A percentile compares a stretch with the other conserved stretches of the same genome.
phyloP scores from a whole-genome alignment of 1,140 invertebrate species.

The Sitophilus oryzae region DNA sequence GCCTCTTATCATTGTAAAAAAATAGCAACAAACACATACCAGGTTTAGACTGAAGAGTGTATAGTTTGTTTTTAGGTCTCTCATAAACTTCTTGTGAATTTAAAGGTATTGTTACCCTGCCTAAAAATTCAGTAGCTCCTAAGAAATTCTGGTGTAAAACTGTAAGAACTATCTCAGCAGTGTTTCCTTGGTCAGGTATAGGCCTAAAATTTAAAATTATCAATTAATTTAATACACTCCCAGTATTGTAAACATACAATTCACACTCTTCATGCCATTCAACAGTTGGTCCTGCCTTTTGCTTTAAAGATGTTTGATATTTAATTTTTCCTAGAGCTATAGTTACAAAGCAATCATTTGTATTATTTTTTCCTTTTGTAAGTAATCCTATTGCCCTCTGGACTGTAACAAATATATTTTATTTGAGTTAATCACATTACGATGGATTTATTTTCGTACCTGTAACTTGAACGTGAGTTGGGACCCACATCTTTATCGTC shows the following conservation, averaged over 20 bases:
- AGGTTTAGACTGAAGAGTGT: slow-evolving; percentile 53
- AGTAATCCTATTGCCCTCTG: slow-evolving; percentile 66
- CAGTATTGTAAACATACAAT: slow-evolving; percentile 51
- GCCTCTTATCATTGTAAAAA: background rate
- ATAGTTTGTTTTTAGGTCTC: slow-evolving; percentile 77
- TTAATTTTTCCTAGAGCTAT: slow-evolving; percentile 92
- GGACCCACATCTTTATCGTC: slow-evolving; percentile 63
- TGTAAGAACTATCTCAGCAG: slow-evolving; percentile 76
- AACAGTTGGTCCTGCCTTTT: slow-evolving; percentile 73
- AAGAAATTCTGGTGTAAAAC: slow-evolving; percentile 83
- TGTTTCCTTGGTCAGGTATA: slow-evolving; percentile 83
- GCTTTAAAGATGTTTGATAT: slow-evolving; percentile 92
- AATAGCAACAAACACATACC: slow-evolving; percentile 34
- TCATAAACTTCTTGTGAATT: slow-evolving; percentile 87
- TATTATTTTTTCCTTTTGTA: slow-evolving; percentile 83
- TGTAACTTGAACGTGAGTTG: slow-evolving; percentile 78
- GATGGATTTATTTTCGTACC: slow-evolving; percentile 44
- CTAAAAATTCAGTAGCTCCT: slow-evolving; percentile 90
- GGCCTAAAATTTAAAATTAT: slow-evolving; percentile 44
- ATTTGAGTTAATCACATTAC: slow-evolving; percentile 13
- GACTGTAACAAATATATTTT: slow-evolving; percentile 52
- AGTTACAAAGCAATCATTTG: slow-evolving; percentile 93
- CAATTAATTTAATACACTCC: background rate
- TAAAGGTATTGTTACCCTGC: slow-evolving; percentile 74
- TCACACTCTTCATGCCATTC: slow-evolving; percentile 97